phyloP scores from a whole-genome alignment of 2,113 vertebrate genomes.

The Cnemophilus loriae region DNA sequence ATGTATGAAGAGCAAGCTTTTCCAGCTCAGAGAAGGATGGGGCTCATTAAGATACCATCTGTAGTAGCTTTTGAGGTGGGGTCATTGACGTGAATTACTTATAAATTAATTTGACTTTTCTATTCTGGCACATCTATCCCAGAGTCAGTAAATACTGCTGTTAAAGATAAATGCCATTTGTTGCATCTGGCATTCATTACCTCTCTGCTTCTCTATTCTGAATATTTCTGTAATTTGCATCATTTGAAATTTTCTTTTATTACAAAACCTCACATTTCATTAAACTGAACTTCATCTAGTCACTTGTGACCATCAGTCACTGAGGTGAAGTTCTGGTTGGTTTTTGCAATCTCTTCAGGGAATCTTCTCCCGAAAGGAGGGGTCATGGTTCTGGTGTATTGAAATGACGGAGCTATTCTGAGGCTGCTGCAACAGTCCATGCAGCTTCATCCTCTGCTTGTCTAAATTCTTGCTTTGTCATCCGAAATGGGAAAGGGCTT shows the following conservation, averaged over 20 bases:
- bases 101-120: neutral
- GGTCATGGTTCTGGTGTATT: neutral
- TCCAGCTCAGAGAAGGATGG: neutral
- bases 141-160: neutral
- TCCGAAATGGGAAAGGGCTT: neutral
- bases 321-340: neutral
- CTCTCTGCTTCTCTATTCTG: neutral
- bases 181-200: accelerated
- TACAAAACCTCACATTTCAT: neutral
- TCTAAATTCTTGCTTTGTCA: neutral
- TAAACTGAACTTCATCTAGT: neutral
- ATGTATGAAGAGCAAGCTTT: neutral
- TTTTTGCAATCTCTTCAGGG: neutral
- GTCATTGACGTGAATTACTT: neutral
- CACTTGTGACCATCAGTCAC: neutral
- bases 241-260: neutral
- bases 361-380: neutral
- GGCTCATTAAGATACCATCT: neutral
- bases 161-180: neutral
- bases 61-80: neutral
- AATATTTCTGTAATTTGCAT: neutral
- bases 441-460: neutral
- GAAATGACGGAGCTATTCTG: neutral
- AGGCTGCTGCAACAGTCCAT: neutral
- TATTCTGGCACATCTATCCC: neutral